Percentiles rank a stretch among this genome's conserved stretches.
Conservation (phyloP, 2,797 vertebrate species). For the Chrosomus eos region DNA sequence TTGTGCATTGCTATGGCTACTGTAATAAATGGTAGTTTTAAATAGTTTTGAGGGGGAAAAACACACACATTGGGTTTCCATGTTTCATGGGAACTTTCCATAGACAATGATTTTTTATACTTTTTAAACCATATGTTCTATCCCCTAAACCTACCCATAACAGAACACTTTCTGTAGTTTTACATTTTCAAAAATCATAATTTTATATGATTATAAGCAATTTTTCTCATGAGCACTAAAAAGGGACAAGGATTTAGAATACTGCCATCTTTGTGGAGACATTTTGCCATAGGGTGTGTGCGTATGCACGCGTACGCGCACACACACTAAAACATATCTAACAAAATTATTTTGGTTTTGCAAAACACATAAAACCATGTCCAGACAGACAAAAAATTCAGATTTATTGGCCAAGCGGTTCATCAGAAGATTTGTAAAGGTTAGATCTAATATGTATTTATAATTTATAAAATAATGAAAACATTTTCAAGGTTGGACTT, state of each 20-base stretch:
- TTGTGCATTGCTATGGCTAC: background rate
- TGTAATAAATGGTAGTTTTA: background rate
- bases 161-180: background rate
- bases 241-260: rapidly evolving
- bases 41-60: background rate
- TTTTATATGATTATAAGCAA: too few species aligned
- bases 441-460: background rate
- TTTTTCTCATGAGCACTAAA: too few species aligned
- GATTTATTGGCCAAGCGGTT: background rate
- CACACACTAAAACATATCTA: background rate
- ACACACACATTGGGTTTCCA: too few species aligned
- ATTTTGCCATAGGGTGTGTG: background rate
- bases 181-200: background rate
- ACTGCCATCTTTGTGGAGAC: background rate
- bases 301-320: too few species aligned
- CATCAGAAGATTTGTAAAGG: background rate
- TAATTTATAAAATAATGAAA: background rate
- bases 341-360: background rate
- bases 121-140: too few species aligned
- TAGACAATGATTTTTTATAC: too few species aligned
- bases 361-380: background rate
- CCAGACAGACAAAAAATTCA: background rate
- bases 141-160: background rate
- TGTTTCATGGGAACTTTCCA: too few species aligned
- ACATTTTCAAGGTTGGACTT: background rate